phyloP scores from a whole-genome alignment of 2,888 invertebrate species.

The Cacoxenus indagator region DNA sequence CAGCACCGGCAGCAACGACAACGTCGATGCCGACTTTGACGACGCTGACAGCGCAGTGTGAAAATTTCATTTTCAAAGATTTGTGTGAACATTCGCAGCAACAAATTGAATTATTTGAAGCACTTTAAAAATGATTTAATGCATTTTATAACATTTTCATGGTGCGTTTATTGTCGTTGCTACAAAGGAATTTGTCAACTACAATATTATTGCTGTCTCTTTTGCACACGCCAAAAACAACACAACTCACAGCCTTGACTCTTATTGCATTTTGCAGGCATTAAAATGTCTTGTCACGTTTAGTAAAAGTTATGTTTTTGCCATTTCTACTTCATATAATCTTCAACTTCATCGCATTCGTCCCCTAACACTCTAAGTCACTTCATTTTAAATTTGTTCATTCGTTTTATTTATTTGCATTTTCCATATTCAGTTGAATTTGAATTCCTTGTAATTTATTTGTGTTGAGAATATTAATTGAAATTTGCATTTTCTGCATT shows the following conservation, averaged over 20 bases:
- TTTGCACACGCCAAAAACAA: neutral
- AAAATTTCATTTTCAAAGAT: slow-evolving; percentile 22
- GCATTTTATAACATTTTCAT: neutral
- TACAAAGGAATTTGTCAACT: too few species aligned
- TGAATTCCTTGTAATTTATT: slow-evolving; percentile 18
- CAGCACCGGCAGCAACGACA: neutral
- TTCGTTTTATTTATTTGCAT: slow-evolving; percentile 29
- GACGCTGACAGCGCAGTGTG: too few species aligned
- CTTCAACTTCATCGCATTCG: neutral
- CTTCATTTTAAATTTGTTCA: slow-evolving; percentile 17
- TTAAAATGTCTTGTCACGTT: neutral
- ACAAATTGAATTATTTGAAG: slow-evolving; percentile 46
- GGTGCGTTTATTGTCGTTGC: neutral
- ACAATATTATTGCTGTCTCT: too few species aligned
- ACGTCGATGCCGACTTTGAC: neutral
- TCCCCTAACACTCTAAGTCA: neutral
- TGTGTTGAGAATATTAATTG: slow-evolving; percentile 48
- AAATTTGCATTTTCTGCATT: slow-evolving; percentile 38
- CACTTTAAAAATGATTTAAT: slow-evolving; percentile 21
- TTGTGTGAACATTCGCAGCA: slow-evolving; percentile 38
- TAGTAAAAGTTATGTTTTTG: neutral
- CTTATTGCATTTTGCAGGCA: neutral
- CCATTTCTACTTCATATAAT: neutral
- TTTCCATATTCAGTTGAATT: slow-evolving; percentile 13
- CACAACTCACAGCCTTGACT: neutral